Evolutionary conservation across 1,140 invertebrate genomes (phyloP), one percentile per base, ranked within the genome.

Genomic region (Prorops nasuta): DNA sequence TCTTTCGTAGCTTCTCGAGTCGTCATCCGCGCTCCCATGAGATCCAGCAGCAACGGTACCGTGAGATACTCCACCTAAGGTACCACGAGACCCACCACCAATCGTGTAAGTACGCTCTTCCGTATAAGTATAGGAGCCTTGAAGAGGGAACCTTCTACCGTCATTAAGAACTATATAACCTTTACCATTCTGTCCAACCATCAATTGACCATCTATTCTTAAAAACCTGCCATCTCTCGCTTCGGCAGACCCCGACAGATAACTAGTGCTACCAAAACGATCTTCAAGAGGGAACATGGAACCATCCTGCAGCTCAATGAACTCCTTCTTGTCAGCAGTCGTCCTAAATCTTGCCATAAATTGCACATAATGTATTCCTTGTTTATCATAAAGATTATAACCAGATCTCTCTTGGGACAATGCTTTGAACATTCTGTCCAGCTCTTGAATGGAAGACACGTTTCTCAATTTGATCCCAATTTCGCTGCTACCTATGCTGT

Each of bases 261-360:
- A 58, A 31, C 60, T 64, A 4, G 53, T 51, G 0, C 36, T 28
- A 1, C 71, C 71, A 16, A 49, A 54, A 12, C 34, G 20, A 45
- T 76, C 61, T 9, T 69, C 51, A 24, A 76, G 48, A 6, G 67
- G 63, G 1, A 74, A 68, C 45, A 51, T 61, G 3, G 65, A 58
- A 0, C 70, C 69, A 9, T 72, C 67, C 12, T 66, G 55, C 19
- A 76, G 70, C 14, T 72, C 67, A 4, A 76, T 53, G 18, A 66
- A 68, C 4, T 70, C 62, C 19, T 51, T 67, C 0, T 50, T 51
- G 10, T 74, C 69, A 0, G 24, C 44, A 0, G 62, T 56, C 0
- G 66, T 43, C 4, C 66, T 51, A 24, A 67, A 58, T 38, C 56
- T 65, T 0, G 58, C 69, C 16, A 57, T 58, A 21, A 76, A 73